Conservation (phyloP, 1,140 invertebrate genomes). For the Dufourea novaeangliae region DNA sequence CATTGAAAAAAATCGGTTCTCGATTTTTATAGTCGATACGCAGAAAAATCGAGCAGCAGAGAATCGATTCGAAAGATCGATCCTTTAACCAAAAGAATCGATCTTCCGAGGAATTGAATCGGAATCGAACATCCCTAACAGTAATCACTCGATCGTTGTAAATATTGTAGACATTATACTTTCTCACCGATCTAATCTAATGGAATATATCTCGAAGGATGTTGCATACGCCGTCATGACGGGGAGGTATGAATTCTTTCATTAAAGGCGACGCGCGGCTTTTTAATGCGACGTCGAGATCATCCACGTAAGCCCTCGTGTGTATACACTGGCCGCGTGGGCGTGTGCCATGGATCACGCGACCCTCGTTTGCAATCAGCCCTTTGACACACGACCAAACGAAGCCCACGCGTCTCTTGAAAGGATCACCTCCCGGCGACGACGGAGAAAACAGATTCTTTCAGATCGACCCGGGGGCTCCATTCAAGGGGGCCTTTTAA, state of each 20-base stretch:
- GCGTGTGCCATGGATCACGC: constrained; percentile 66
- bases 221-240: constrained; percentile 13
- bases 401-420: constrained; percentile 61
- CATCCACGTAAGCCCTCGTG: constrained; percentile 11
- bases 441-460: constrained; percentile 47
- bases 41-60: no score
- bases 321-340: constrained; percentile 58
- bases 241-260: constrained; percentile 38
- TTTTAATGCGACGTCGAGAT: constrained; percentile 8
- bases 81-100: no score
- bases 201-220: constrained; percentile 12
- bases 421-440: constrained; percentile 38
- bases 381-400: constrained; percentile 66
- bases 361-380: constrained; percentile 68
- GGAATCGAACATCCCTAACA: no score
- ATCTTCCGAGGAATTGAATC: no score
- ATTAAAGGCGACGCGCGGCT: constrained; percentile 32
- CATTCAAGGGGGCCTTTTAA: constrained; percentile 55
- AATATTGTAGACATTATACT: no score
- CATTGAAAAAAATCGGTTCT: no score
- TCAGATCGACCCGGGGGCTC: constrained; percentile 32
- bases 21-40: no score
- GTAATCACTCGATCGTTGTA: no score
- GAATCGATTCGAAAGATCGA: no score
- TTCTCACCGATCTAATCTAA: no score